Evolutionary conservation across 2,888 invertebrate genomes (phyloP), one percentile per base, ranked within the genome.

Genomic region (Epirrita christyi): DNA sequence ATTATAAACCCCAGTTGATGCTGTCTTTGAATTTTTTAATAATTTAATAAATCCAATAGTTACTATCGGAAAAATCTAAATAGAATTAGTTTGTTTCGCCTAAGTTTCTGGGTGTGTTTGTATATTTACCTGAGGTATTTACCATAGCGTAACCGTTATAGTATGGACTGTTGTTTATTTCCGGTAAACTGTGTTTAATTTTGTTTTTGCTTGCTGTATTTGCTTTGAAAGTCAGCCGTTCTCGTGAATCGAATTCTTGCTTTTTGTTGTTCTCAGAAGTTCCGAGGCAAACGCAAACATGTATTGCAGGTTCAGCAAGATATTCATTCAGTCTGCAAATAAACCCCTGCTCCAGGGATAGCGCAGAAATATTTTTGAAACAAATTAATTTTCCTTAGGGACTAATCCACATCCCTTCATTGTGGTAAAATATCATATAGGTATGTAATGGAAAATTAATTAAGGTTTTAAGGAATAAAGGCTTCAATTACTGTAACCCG

Each of bases 341-440:
- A 34, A 41, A n/a, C 34, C 21, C 32, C 44, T 15, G 10, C 40
- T 37, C 14, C 21, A 42, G 42, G 42, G 11, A 41, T 46, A 46
- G 37, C 37, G 9, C 29, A 6, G 6, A 13, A 41, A 32, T 36
- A 50, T 54, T 47, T 48, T 43, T 37, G 27, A 29, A 29, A 21
- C 46, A 42, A 56, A 61, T 61, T 56, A 55, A 65, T 53, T 61
- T 52, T 61, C 65, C 57, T 52, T 11, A 6, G 49, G 48, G 63
- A 43, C 53, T 61, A 58, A 66, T 66, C 61, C 57, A 27, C 41
- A 43, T 55, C 54, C 56, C 49, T 59, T 58, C 47, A 41, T 43
- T 48, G 37, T 32, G 42, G 42, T 11, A 29, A 47, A 41, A 47
- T 52, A 42, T 42, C 40, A 45, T 37, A 11, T 44, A 45, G 11